Percentiles rank a stretch among this genome's conserved stretches.
Conservation (phyloP, 2,113 vertebrate genomes). For the Arvicanthis niloticus region DNA sequence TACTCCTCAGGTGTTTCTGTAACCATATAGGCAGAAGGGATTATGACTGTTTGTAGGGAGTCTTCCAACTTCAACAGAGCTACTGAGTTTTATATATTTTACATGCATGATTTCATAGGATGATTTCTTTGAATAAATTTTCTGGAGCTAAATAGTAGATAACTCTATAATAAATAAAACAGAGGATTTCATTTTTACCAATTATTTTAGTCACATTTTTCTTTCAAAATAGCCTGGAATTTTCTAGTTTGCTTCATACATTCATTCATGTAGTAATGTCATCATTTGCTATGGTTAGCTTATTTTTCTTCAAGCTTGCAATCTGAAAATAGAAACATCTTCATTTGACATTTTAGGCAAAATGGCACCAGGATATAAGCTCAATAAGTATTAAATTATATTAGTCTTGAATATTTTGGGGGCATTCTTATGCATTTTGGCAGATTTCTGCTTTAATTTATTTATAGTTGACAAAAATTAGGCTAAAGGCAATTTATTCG, state of each 20-base stretch:
- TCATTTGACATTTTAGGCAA: neutral
- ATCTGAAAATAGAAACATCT: neutral
- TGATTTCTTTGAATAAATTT: constrained; percentile 18
- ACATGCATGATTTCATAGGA: neutral
- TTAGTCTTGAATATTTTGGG: neutral
- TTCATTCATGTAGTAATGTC: neutral
- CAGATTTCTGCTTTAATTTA: neutral
- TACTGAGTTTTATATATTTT: neutral
- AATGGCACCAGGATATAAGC: neutral
- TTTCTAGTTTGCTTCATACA: neutral
- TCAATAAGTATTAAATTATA: neutral
- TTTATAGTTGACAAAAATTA: neutral
- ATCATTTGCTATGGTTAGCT: neutral
- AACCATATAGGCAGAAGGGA: neutral
- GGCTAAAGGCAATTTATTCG: neutral
- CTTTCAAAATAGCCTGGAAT: constrained; percentile 31
- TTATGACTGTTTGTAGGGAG: neutral
- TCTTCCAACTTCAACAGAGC: neutral
- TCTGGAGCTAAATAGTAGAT: neutral
- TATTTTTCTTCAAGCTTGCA: neutral
- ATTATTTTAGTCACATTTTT: neutral
- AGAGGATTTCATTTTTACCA: neutral
- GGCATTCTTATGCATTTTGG: neutral
- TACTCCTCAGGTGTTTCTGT: neutral
- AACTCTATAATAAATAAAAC: neutral